Percentiles rank a stretch among this genome's conserved stretches.
phyloP scores from a whole-genome alignment of 1,140 invertebrate genomes.

The Kradibia gibbosae region DNA sequence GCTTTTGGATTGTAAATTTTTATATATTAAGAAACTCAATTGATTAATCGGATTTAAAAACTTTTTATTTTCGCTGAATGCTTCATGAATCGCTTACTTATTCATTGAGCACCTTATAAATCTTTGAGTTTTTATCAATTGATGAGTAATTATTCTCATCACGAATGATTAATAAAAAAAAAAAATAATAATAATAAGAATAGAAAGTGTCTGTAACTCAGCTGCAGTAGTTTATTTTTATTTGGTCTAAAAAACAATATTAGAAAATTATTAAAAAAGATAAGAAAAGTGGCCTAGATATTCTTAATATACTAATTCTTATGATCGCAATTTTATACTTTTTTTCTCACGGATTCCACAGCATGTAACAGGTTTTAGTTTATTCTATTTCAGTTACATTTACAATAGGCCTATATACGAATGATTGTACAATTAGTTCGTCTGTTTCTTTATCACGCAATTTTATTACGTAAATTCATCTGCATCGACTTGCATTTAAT shows the following conservation, averaged over 20 bases:
- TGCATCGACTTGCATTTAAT: background rate
- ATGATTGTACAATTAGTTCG: conserved; percentile 22
- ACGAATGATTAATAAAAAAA: background rate
- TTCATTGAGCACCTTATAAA: background rate
- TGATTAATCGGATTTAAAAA: too few species aligned
- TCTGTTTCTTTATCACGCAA: background rate
- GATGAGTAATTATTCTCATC: background rate
- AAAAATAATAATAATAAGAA: too few species aligned
- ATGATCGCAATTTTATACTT: too few species aligned
- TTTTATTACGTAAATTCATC: background rate
- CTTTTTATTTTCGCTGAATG: background rate
- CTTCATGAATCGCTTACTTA: background rate
- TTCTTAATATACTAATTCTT: too few species aligned
- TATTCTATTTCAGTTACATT: background rate
- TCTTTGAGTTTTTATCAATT: background rate
- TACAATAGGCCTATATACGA: background rate
- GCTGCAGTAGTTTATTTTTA: too few species aligned
- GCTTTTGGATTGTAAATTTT: too few species aligned
- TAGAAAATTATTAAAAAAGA: too few species aligned
- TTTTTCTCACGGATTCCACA: background rate
- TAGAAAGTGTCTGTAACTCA: too few species aligned
- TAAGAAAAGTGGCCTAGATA: too few species aligned
- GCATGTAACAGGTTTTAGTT: conserved; percentile 39
- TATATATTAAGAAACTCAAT: too few species aligned
- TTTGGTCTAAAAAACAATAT: too few species aligned